Evolutionary conservation across 2,888 invertebrate genomes (phyloP).

Genomic region (Caenorhabditis wallacei): DNA sequence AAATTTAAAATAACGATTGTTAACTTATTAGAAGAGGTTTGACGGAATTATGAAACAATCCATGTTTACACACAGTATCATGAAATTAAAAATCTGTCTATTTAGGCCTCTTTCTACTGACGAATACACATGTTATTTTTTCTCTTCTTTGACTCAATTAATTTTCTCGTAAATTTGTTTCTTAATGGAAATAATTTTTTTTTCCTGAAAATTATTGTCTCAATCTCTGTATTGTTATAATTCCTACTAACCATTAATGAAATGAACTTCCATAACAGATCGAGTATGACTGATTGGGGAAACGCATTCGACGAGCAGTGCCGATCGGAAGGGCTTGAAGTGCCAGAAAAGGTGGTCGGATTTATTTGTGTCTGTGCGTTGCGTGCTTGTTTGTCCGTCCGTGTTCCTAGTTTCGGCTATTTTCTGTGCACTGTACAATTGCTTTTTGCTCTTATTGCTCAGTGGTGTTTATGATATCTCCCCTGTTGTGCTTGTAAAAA

Average conservation of each 20-base stretch:
- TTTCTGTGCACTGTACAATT: conserved; percentile 45
- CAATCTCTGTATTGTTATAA: conserved; percentile 1
- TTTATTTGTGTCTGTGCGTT: conserved; percentile 30
- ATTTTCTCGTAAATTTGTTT: no score
- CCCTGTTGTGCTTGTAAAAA: conserved; percentile 41
- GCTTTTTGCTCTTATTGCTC: conserved; percentile 32
- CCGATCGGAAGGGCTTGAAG: conserved; percentile 50
- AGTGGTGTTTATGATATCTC: conserved; percentile 15
- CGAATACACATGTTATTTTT: no score
- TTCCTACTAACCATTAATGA: conserved; percentile 16
- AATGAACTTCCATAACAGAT: conserved; percentile 39
- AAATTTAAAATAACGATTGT: no score
- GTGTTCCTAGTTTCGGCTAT: conserved; percentile 25
- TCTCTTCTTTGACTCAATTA: no score
- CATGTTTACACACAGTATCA: no score
- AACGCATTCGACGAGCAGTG: conserved; percentile 57
- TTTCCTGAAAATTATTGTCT: no score
- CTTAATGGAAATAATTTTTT: background rate
- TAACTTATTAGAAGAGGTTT: no score
- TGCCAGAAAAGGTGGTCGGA: conserved; percentile 48
- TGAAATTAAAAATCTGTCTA: no score
- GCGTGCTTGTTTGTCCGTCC: conserved; percentile 50
- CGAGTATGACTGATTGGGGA: conserved; percentile 57
- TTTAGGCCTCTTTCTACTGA: no score
- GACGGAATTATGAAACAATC: no score